Evolutionary conservation across 2,888 invertebrate genomes (phyloP), one percentile per base, ranked within the genome.

Genomic region (Andrena trimmerana): DNA sequence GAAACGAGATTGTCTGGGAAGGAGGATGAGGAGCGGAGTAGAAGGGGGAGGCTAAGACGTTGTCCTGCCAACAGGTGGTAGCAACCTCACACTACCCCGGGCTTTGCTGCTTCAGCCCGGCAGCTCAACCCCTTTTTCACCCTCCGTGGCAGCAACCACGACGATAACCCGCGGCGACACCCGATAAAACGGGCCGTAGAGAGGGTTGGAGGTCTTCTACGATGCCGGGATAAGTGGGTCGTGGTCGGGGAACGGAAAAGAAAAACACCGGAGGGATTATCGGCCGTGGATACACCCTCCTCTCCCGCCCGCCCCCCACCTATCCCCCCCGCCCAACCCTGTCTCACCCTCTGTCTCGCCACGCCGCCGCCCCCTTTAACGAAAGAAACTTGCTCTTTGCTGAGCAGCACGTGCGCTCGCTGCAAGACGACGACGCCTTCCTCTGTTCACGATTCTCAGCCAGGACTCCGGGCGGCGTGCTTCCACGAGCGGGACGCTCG

Each of bases 131-230:
- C 88, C 88, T 88, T 88, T 90, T 89, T 89, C 90, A 90, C 91
- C 91, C 90, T 89, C 90, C 88, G 90, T 90, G 91, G 90, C 91
- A 90, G 92, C 92, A 92, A 91, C 90, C 90, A 91, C 91, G 89
- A 92, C 92, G 94, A 94, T 94, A 94, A 94, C 93, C 93, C 92
- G 93, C 93, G 93, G 94, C 93, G 93, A 94, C 94, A 93, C 93
- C 93, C 93, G 93, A 94, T 94, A 94, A 94, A 94, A 93, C 92
- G 90, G 90, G 90, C 91, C 90, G 81, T 81, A 75, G 86, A 78
- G 87, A 85, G 78, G 69, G 86, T 87, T 82, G 83, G 85, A 86
- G 89, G 86, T 85, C 86, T 82, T 85, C 85, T 83, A 85, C 86
- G 86, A 85, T 86, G 88, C 86, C 84, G 83, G 69, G 83, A 85